Evolutionary conservation across 2,113 vertebrate genomes (phyloP).

Genomic region (Pseudorhombus dupliciocellatus): DNA sequence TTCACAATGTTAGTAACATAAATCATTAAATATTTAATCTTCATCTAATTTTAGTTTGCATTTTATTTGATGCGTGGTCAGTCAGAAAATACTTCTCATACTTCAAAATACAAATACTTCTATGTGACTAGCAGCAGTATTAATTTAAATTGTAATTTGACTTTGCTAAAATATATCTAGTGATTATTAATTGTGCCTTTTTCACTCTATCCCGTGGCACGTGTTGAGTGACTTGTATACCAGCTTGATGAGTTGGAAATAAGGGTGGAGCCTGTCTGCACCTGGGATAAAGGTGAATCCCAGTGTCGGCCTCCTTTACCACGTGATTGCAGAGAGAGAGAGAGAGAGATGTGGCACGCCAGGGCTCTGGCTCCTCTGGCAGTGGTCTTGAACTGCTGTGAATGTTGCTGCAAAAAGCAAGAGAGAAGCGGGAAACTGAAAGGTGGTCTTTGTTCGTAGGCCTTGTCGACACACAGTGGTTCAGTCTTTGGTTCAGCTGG

Average conservation of each 20-base stretch:
- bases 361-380: constrained; percentile 35
- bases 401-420: constrained; percentile 55
- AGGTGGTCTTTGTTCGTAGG: constrained; percentile 79
- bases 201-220: constrained; percentile 10
- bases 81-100: no score
- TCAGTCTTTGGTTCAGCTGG: constrained; percentile 76
- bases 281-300: constrained; percentile 71
- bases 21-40: no score
- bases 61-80: no score
- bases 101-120: no score
- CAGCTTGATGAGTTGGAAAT: neutral
- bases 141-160: neutral
- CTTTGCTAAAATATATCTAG: neutral
- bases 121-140: neutral
- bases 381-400: constrained; percentile 49
- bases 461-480: constrained; percentile 74
- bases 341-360: constrained; percentile 28
- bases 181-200: constrained; percentile 4
- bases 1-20: no score
- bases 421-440: constrained; percentile 64
- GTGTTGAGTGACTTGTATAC: constrained; percentile 22
- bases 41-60: no score
- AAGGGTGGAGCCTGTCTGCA: constrained; percentile 43
- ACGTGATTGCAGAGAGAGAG: constrained; percentile 37
- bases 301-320: constrained; percentile 49